Percentiles rank a stretch among this genome's conserved stretches.
These are phyloP conservation scores for Streptopelia turtur DNA, from an alignment of 2,797 vertebrate species.

Conservation along the genomic window DNA sequence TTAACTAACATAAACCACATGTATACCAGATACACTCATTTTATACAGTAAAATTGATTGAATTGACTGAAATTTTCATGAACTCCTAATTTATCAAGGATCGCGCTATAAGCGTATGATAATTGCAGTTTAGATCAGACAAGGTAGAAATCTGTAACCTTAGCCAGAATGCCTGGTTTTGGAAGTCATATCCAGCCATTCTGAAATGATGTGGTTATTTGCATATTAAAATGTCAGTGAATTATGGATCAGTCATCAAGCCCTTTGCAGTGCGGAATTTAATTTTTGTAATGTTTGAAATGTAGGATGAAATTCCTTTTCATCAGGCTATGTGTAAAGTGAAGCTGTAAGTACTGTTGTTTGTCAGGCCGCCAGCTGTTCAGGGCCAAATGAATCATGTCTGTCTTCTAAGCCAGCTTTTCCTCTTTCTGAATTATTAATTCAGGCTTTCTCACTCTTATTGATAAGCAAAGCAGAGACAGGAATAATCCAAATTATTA, in stretches of 20 bases:
- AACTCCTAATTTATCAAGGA: not conserved
- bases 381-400: not conserved
- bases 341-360: not conserved
- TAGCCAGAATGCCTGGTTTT: not conserved
- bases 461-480: not conserved
- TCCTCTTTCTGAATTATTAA: not conserved
- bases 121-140: not conserved
- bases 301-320: not conserved
- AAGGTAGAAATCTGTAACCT: not conserved
- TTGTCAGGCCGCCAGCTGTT: not conserved
- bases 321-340: not conserved
- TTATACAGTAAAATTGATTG: not conserved
- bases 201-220: not conserved
- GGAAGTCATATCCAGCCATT: not conserved
- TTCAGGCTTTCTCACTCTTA: not conserved
- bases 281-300: not conserved
- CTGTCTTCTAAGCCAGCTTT: not conserved
- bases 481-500: not conserved
- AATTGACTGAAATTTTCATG: not conserved
- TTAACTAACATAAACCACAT: constrained; percentile 16
- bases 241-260: not conserved
- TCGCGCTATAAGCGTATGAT: not conserved
- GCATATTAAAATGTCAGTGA: not conserved
- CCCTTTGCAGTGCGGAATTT: not conserved
- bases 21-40: not conserved